These are phyloP conservation scores for Sander lucioperca DNA, from an alignment of 2,113 vertebrate species.

Conservation along the genomic window DNA sequence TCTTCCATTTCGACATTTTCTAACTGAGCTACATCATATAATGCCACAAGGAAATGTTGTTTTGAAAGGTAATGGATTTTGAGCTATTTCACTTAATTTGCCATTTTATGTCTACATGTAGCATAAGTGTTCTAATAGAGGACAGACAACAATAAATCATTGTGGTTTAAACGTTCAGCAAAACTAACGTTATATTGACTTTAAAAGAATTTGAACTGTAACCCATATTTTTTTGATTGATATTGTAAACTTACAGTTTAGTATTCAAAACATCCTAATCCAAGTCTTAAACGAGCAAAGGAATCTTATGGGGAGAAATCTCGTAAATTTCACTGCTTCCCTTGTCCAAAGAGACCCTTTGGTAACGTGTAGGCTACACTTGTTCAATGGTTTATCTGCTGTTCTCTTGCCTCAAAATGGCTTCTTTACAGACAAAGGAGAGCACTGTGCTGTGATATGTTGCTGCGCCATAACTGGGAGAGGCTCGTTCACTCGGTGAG, in stretches of 20 bases:
- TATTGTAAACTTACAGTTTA: constrained; percentile 78
- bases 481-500: constrained; percentile 62
- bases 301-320: constrained; percentile 65
- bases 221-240: constrained; percentile 56
- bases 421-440: constrained; percentile 83
- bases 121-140: constrained; percentile 16
- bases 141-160: constrained; percentile 30
- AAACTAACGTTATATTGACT: constrained; percentile 27
- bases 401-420: constrained; percentile 86
- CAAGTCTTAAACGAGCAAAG: constrained; percentile 70
- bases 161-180: constrained; percentile 35
- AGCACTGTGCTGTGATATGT: constrained; percentile 75
- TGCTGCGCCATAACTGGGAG: constrained; percentile 86
- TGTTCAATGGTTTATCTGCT: constrained; percentile 80
- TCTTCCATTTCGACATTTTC: constrained; percentile 78
- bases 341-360: constrained; percentile 71
- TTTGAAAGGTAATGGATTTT: constrained; percentile 80
- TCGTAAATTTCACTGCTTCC: constrained; percentile 73
- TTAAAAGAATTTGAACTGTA: constrained; percentile 3
- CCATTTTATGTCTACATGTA: constrained; percentile 21
- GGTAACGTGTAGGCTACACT: constrained; percentile 52
- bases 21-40: constrained; percentile 55
- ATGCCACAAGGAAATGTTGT: constrained; percentile 70
- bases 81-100: constrained; percentile 60
- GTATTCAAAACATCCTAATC: constrained; percentile 81